phyloP scores from a whole-genome alignment of 2,888 invertebrate species.

The Drosophila flavopinicola region DNA sequence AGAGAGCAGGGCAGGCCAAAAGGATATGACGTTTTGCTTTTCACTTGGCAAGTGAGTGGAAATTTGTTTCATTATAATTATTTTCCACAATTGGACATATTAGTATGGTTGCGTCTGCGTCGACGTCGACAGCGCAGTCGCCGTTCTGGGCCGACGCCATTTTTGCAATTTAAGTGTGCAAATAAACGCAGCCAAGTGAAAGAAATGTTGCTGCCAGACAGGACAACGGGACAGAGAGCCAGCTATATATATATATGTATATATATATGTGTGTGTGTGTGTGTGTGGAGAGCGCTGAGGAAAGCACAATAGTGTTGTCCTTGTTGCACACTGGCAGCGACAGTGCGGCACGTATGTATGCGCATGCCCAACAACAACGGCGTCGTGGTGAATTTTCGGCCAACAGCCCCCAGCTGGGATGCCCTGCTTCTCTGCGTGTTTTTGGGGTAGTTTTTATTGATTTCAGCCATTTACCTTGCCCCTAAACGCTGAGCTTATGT shows the following conservation, averaged over 20 bases:
- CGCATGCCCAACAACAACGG: conserved; percentile 54
- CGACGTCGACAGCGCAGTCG: conserved; percentile 12
- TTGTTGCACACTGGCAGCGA: conserved; percentile 27
- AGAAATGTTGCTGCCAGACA: conserved; percentile 50
- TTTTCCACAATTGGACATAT: conserved; percentile 85
- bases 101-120: conserved; percentile 82
- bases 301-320: conserved; percentile 46
- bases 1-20: conserved; percentile 54
- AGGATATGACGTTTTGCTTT: conserved; percentile 80
- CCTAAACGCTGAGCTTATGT: conserved; percentile 22
- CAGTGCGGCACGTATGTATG: conserved; percentile 3
- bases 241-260: neutral
- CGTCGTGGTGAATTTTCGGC: conserved; percentile 58
- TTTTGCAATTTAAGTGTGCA: conserved; percentile 74
- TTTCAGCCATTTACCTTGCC: conserved; percentile 54
- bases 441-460: conserved; percentile 75
- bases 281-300: conserved; percentile 21
- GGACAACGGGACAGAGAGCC: conserved; percentile 27
- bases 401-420: conserved; percentile 9
- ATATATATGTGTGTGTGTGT: neutral
- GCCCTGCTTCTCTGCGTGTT: conserved; percentile 5
- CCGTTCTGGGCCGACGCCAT: conserved; percentile 58
- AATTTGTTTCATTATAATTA: conserved; percentile 85
- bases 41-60: conserved; percentile 82
- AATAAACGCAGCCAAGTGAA: conserved; percentile 71